A percentile compares a stretch with the other conserved stretches of the same genome.
phyloP scores from a whole-genome alignment of 2,888 invertebrate species.

The Pollenia griseotomentosa region DNA sequence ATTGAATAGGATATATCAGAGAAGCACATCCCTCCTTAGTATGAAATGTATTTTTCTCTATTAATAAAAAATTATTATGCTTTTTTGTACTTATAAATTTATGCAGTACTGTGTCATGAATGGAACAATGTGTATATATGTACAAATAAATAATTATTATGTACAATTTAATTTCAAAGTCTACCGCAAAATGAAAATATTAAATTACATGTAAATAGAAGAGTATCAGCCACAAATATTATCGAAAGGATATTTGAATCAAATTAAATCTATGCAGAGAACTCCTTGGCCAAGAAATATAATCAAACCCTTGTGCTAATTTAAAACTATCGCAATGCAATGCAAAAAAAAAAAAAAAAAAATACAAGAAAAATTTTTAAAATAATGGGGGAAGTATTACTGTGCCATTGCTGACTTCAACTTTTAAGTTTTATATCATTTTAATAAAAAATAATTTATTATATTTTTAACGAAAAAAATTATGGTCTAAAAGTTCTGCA shows the following conservation, averaged over 20 bases:
- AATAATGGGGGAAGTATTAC: background rate
- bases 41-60: too few relatives aligned
- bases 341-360: background rate
- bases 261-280: conserved; percentile 42
- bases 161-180: conserved; percentile 14
- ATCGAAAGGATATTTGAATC: background rate
- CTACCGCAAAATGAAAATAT: conserved; percentile 48
- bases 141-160: conserved; percentile 39
- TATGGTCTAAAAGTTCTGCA: conserved; percentile 50
- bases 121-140: conserved; percentile 12
- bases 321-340: background rate
- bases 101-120: too few relatives aligned
- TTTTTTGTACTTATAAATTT: too few relatives aligned
- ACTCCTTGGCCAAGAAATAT: background rate
- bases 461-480: conserved; percentile 57
- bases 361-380: background rate
- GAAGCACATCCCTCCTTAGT: too few relatives aligned
- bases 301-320: background rate
- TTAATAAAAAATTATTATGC: too few relatives aligned
- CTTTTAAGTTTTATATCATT: conserved; percentile 35
- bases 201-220: conserved; percentile 42
- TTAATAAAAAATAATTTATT: conserved; percentile 59
- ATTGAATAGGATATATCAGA: too few relatives aligned
- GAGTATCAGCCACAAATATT: conserved; percentile 41
- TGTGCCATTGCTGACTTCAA: background rate